Base-by-base conservation (phyloP, 1,140 invertebrate species). In the Nasonia vitripennis region DNA sequence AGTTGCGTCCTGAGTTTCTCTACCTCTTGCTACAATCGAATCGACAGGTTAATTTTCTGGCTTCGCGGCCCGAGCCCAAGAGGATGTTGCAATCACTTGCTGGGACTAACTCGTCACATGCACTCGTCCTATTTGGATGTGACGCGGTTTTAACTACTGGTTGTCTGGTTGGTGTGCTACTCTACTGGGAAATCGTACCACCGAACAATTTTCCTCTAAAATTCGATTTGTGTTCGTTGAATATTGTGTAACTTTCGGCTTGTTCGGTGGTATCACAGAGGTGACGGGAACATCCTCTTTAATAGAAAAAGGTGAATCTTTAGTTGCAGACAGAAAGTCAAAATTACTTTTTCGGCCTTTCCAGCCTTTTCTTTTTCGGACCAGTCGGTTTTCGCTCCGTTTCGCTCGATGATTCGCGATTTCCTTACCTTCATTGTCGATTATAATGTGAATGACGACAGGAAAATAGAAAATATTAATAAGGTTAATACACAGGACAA, bases 1-100 rank as follows among this genome's bases (percentile, higher is more conserved):
- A 96, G 89, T 87, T 96, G 95, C 70, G 92, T 91, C 90, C 95
- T 95, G 55, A 97, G 91, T 71, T 93, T 95, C 73, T 96, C 95
- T 67, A 96, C 90, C 91, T 96, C 96, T 89, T 95, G 95, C 94
- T 95, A 91, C 9, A 27, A 62, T 37, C 17, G n/a, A 81, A 27
- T 73, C 37, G 94, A 93, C 20, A 2, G 20, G 86, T 93, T 90
- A 83, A 89, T 90, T 73, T 73, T 91, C 95, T 78, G 9, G 1
- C 11, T 45, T 4, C 20, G 6, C 31, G 9, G 34, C 2, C 14
- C 51, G 23, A 23, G 12, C n/a, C 31, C 5, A 55, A 79, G 83
- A 84, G 75, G 45, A 84, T 84, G 45, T 62, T 51, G 94, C 88
- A 95, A 95, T 85, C 93, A 92, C 87, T 75, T 41, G 14, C 31